Conservation (phyloP, 2,797 vertebrate genomes). For the Argyrosomus regius region DNA sequence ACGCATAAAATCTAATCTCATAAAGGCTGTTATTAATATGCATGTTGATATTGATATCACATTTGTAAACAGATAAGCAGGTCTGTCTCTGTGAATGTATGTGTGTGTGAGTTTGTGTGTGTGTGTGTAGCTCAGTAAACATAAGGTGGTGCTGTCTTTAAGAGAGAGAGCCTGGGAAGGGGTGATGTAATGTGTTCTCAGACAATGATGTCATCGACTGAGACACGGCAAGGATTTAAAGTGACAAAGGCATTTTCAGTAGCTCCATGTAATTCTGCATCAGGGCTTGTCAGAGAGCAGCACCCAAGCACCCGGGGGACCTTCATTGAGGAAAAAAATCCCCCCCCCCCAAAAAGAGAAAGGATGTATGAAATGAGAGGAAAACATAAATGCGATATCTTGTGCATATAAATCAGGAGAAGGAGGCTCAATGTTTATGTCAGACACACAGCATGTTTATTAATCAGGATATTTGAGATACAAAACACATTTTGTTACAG, state of each 20-base stretch:
- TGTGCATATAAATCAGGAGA: slow-evolving; percentile 27
- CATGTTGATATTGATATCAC: slow-evolving; percentile 58
- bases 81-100: background rate
- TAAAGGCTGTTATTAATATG: slow-evolving; percentile 54
- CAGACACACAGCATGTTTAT: slow-evolving; percentile 68
- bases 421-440: background rate
- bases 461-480: slow-evolving; percentile 67
- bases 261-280: slow-evolving; percentile 71
- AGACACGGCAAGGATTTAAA: slow-evolving; percentile 85
- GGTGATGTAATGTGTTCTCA: slow-evolving; percentile 88
- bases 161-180: slow-evolving; percentile 82
- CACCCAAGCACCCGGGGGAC: slow-evolving; percentile 56
- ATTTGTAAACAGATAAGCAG: slow-evolving; percentile 73
- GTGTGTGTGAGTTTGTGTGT: slow-evolving; percentile 19
- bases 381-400: slow-evolving; percentile 18
- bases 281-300: slow-evolving; percentile 67
- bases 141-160: slow-evolving; percentile 84
- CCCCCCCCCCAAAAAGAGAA: background rate
- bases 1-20: slow-evolving; percentile 22
- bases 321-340: slow-evolving; percentile 11
- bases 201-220: slow-evolving; percentile 87
- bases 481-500: slow-evolving; percentile 69
- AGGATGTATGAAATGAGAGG: slow-evolving; percentile 21
- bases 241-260: slow-evolving; percentile 81
- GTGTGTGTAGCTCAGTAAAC: slow-evolving; percentile 73